Conservation (phyloP, 1,140 invertebrate genomes). For the Pseudomyrmex flavicornis region DNA sequence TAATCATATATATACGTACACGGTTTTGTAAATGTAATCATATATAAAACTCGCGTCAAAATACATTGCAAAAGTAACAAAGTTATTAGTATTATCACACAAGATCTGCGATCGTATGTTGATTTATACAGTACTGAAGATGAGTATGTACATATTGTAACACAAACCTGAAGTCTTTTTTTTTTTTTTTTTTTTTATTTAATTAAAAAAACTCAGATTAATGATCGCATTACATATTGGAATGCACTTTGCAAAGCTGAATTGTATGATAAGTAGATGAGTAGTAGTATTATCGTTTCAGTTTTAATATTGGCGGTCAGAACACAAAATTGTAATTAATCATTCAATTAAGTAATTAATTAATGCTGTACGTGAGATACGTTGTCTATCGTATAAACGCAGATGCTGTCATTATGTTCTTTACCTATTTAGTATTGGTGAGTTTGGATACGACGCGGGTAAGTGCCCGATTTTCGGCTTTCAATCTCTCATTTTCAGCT, state of each 20-base stretch:
- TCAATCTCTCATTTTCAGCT: slow-evolving; percentile 98
- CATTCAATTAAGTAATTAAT: slow-evolving; percentile 69
- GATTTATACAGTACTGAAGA: slow-evolving; percentile 29
- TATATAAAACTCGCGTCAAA: slow-evolving; percentile 1
- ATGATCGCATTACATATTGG: slow-evolving; percentile 33
- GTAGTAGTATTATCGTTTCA: slow-evolving; percentile 70
- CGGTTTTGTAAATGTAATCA: slow-evolving; percentile 8
- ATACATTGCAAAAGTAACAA: slow-evolving; percentile 24
- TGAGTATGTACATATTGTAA: slow-evolving; percentile 52
- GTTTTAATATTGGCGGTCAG: slow-evolving; percentile 74
- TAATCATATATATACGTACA: background rate
- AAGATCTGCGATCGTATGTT: slow-evolving; percentile 32
- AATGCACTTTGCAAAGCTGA: slow-evolving; percentile 67
- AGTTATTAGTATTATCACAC: slow-evolving; percentile 58
- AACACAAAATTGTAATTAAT: slow-evolving; percentile 73
- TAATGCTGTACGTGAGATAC: slow-evolving; percentile 79
- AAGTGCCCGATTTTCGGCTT: slow-evolving; percentile 97
- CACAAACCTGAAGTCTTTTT: slow-evolving; percentile 38
- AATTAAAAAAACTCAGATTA: slow-evolving; percentile 38
- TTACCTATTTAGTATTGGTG: slow-evolving; percentile 95
- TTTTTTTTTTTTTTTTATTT: background rate
- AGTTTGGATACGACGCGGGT: slow-evolving; percentile 98
- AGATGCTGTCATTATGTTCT: slow-evolving; percentile 84
- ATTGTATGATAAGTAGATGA: slow-evolving; percentile 70
- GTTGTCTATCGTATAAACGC: slow-evolving; percentile 83